These are phyloP conservation scores for Oophaga sylvatica DNA, from an alignment of 2,797 vertebrate species.

Conservation along the genomic window DNA sequence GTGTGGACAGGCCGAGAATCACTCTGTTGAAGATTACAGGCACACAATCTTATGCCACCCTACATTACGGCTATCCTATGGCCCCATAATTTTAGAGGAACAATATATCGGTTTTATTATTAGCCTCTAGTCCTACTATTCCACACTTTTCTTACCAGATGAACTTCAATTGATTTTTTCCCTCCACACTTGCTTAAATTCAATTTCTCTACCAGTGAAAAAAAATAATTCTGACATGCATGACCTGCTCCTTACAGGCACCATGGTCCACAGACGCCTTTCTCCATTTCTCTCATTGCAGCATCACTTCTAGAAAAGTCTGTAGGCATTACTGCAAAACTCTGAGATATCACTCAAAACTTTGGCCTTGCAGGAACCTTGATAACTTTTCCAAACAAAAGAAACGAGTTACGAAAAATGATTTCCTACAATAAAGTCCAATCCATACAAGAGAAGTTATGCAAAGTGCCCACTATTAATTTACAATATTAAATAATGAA, in stretches of 20 bases:
- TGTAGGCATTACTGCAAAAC: neutral
- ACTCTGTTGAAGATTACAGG: neutral
- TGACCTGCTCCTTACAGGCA: neutral
- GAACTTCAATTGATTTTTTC: constrained; percentile 7
- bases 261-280: neutral
- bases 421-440: too few species aligned
- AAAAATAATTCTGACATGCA: neutral
- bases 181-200: neutral
- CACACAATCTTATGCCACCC: neutral
- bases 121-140: constrained; percentile 13
- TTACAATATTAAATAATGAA: neutral
- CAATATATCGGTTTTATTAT: neutral
- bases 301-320: neutral
- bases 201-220: neutral
- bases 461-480: neutral
- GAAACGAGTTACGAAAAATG: neutral
- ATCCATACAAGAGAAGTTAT: neutral
- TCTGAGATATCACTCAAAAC: neutral
- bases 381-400: neutral
- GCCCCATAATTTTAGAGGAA: neutral
- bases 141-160: neutral
- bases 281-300: neutral
- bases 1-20: too few species aligned
- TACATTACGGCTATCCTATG: neutral
- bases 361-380: constrained; percentile 6